Percentiles rank a stretch among this genome's conserved stretches.
Conservation (phyloP, 1,140 invertebrate genomes). For the Propsilocerus akamusi region DNA sequence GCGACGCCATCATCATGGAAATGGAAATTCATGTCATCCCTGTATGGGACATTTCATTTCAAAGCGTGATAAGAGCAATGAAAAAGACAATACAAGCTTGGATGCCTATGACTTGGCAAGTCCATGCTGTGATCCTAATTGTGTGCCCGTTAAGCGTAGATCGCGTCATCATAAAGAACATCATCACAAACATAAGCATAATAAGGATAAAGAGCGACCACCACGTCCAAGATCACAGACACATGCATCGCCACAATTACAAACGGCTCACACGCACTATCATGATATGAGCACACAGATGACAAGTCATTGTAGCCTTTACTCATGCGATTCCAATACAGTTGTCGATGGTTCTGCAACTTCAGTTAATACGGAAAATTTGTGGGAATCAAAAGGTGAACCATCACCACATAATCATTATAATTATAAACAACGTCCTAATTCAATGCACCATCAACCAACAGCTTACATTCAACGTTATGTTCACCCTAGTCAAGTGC, state of each 20-base stretch:
- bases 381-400: slow-evolving; percentile 48
- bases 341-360: slow-evolving; percentile 56
- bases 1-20: slow-evolving; percentile 28
- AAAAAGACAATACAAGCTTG: slow-evolving; percentile 44
- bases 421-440: slow-evolving; percentile 21
- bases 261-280: slow-evolving; percentile 18
- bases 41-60: slow-evolving; percentile 34
- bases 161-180: slow-evolving; percentile 39
- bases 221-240: slow-evolving; percentile 24
- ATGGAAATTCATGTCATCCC: slow-evolving; percentile 43
- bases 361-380: slow-evolving; percentile 61
- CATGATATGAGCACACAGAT: slow-evolving; percentile 37
- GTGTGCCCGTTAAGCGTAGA: slow-evolving; percentile 50
- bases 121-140: slow-evolving; percentile 65
- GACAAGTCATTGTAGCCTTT: slow-evolving; percentile 57
- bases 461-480: neutral
- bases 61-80: slow-evolving; percentile 16
- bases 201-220: slow-evolving; percentile 16
- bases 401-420: slow-evolving; percentile 15
- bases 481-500: neutral
- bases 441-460: slow-evolving; percentile 20
- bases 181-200: slow-evolving; percentile 31
- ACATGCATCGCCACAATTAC: slow-evolving; percentile 18
- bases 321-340: slow-evolving; percentile 57
- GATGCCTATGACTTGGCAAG: slow-evolving; percentile 68